Percentiles rank a stretch among this genome's conserved stretches.
Conservation (phyloP, 2,113 vertebrate species). For the Ptilorrhoa leucosticta region DNA sequence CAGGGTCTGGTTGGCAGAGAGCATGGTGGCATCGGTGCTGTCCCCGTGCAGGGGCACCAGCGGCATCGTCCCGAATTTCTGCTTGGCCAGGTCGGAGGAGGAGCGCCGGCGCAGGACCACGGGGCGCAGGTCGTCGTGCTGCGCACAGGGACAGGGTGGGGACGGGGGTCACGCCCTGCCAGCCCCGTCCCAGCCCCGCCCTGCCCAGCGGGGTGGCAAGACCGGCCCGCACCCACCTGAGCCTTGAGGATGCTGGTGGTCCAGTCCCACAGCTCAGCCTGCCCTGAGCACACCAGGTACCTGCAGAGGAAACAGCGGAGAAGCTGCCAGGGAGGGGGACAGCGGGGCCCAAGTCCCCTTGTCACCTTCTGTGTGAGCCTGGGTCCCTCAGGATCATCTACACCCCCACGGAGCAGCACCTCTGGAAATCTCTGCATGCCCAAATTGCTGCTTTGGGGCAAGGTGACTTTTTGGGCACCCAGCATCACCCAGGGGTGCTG, state of each 20-base stretch:
- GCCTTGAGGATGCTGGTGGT: constrained; percentile 90
- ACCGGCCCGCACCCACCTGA: constrained; percentile 75
- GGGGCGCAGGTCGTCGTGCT: constrained; percentile 84
- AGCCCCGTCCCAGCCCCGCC: not conserved
- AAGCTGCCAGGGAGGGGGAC: not conserved
- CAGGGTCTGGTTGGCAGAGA: constrained; percentile 95
- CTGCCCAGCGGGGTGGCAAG: fast-evolving
- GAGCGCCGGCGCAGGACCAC: constrained; percentile 86
- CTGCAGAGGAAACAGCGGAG: constrained; percentile 58
- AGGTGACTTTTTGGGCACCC: fast-evolving
- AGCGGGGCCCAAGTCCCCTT: fast-evolving
- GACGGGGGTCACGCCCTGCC: not conserved
- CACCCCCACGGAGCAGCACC: not conserved
- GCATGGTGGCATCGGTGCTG: constrained; percentile 86
- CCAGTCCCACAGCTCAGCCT: constrained; percentile 95
- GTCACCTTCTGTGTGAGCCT: not conserved
- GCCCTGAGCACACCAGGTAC: constrained; percentile 82
- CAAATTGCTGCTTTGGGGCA: not conserved
- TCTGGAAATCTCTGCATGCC: not conserved
- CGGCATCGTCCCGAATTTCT: constrained; percentile 97
- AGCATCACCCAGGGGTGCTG: not conserved
- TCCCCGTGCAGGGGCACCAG: constrained; percentile 90
- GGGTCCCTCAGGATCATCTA: not conserved
- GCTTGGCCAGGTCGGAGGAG: constrained; percentile 88
- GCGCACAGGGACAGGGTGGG: not conserved